phyloP scores from a whole-genome alignment of 1,140 invertebrate genomes.

The Pantala flavescens region DNA sequence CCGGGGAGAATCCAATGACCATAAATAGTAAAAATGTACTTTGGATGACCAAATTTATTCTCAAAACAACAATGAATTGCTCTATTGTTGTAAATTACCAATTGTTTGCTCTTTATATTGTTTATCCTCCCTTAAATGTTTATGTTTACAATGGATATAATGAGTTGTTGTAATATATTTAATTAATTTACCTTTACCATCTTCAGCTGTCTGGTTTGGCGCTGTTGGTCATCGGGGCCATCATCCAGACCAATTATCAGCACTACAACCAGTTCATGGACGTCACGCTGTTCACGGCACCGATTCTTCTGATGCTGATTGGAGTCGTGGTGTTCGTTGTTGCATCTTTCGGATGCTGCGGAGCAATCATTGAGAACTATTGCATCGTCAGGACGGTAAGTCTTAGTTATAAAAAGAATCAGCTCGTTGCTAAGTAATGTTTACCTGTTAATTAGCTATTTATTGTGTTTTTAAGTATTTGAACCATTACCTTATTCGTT shows the following conservation, averaged over 20 bases:
- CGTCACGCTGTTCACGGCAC: conserved; percentile 55
- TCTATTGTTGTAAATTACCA: too few relatives aligned
- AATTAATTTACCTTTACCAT: not conserved
- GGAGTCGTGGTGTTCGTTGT: conserved; percentile 73
- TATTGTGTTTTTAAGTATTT: too few relatives aligned
- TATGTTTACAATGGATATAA: too few relatives aligned
- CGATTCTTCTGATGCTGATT: conserved; percentile 70
- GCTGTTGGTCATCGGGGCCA: conserved; percentile 58
- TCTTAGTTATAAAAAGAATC: too few relatives aligned
- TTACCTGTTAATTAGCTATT: not conserved
- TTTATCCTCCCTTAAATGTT: too few relatives aligned
- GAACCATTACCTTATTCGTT: too few relatives aligned
- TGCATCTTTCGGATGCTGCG: conserved; percentile 83
- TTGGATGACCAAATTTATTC: too few relatives aligned
- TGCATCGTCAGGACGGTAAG: conserved; percentile 77
- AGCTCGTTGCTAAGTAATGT: not conserved
- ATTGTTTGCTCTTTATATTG: too few relatives aligned
- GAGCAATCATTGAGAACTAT: conserved; percentile 75
- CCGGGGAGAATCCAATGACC: too few relatives aligned
- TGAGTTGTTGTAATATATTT: too few relatives aligned
- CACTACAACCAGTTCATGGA: conserved; percentile 60
- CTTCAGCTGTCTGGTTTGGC: conserved; percentile 63
- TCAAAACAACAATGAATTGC: too few relatives aligned
- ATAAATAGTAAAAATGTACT: too few relatives aligned
- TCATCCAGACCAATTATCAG: conserved; percentile 51